Evolutionary conservation across 2,113 vertebrate species (phyloP).

Genomic region (Caranx ignobilis): DNA sequence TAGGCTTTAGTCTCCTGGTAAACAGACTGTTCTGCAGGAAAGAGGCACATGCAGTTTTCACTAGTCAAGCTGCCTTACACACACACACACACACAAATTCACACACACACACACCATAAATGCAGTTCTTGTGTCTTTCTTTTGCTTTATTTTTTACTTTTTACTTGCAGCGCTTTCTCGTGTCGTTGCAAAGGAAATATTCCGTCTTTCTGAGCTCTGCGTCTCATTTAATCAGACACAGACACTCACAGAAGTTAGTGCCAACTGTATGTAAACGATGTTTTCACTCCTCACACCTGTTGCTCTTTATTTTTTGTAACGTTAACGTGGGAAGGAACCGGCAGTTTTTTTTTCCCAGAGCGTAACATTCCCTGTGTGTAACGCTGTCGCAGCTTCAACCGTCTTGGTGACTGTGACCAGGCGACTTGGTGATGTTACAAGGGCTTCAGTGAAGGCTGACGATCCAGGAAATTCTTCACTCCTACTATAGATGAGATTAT

Average conservation of each 20-base stretch:
- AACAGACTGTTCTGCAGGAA: neutral
- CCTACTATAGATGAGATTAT: constrained; percentile 37
- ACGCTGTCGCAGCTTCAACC: constrained; percentile 20
- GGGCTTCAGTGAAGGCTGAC: constrained; percentile 57
- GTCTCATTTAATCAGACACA: constrained; percentile 16
- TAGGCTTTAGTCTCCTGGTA: neutral
- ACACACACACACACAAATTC: too few species aligned
- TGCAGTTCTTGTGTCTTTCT: constrained; percentile 61
- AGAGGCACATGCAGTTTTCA: constrained; percentile 22
- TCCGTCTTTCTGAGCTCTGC: constrained; percentile 45
- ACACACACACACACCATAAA: constrained; percentile 27
- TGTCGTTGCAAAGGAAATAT: neutral
- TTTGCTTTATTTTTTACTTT: neutral
- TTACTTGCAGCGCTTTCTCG: constrained; percentile 24
- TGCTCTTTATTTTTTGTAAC: constrained; percentile 4
- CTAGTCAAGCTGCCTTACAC: constrained; percentile 72
- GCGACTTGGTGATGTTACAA: constrained; percentile 44
- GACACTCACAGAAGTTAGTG: constrained; percentile 34
- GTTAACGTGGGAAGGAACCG: constrained; percentile 3
- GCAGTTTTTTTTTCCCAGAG: constrained; percentile 11
- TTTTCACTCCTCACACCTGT: constrained; percentile 36
- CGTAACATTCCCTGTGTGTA: constrained; percentile 50
- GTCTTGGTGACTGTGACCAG: constrained; percentile 31
- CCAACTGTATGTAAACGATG: constrained; percentile 42
- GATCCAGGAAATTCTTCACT: constrained; percentile 49